Evolutionary conservation across 2,797 vertebrate genomes (phyloP), one percentile per base, ranked within the genome.

Genomic region (Artibeus lituratus): DNA sequence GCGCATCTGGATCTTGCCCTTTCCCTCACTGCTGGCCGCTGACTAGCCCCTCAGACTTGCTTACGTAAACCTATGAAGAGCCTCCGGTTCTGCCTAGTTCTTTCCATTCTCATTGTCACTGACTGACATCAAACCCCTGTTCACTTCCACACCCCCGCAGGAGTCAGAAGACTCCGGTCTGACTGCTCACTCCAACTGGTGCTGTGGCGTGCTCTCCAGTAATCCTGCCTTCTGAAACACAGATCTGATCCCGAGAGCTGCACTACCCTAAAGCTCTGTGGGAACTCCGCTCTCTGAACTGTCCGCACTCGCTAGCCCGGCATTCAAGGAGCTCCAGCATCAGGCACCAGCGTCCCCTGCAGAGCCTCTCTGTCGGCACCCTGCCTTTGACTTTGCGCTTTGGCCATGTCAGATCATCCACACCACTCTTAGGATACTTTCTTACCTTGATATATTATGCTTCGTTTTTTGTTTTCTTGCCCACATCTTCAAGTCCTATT

Each of bases 171-270:
- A 29, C 57, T 29, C 26, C 11, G 11, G 55, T 67, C 72, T 76
- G 12, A 14, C 26, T 78, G 49, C 21, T 59, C 21, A 47, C 15
- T 47, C 65, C 22, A n/a, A 0, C 5, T 16, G 15, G 0, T 47
- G 37, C 19, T 39, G 3, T 6, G 11, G 10, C 18, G 7, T 62
- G 11, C 47, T 94, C 24, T 88, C 24, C 5, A 29, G 19, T 5
- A 51, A 92, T 62, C 47, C 72, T 93, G 69, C 44, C 65, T 89
- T 57, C 72, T 80, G 42, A 93, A 80, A 62, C 1, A 11, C 19
- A 24, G 67, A 65, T 83, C 51, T 67, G n/a, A 62, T 57, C 14
- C 39, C 35, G 84, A 47, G 12, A 9, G 65, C 62, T 78, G 29
- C 32, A 5, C 8, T 10, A 49, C 37, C 39, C 51, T 32, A 19